A percentile compares a stretch with the other conserved stretches of the same genome.
These are phyloP conservation scores for Oegoconia quadripuncta DNA, from an alignment of 2,888 invertebrate species.

Conservation along the genomic window DNA sequence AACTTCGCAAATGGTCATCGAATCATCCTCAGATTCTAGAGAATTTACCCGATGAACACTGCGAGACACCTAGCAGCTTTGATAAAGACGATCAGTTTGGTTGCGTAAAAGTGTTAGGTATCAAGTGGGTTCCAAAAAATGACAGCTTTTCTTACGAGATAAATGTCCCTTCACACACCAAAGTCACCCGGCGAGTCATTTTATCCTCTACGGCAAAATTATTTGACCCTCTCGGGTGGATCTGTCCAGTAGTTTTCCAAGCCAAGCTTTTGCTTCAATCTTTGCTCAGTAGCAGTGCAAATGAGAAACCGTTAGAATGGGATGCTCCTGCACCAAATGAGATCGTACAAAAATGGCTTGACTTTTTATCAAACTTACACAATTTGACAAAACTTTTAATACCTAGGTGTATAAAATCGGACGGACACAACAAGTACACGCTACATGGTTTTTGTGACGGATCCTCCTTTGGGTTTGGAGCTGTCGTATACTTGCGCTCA, in stretches of 20 bases:
- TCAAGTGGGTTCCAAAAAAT: constrained; percentile 1
- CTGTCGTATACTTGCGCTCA: background rate
- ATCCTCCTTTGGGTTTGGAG: background rate
- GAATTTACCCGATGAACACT: background rate
- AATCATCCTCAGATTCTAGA: background rate
- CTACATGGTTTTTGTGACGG: constrained; percentile 6
- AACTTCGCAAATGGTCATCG: constrained; percentile 2
- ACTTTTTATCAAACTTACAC: background rate
- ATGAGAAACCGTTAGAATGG: too few species aligned
- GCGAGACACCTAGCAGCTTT: background rate
- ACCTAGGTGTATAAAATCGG: background rate
- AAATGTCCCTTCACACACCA: background rate
- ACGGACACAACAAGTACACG: background rate
- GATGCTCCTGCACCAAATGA: background rate
- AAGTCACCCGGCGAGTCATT: background rate
- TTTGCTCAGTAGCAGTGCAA: background rate
- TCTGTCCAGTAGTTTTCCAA: background rate
- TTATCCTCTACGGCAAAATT: background rate
- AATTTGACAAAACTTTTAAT: background rate
- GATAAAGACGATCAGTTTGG: background rate
- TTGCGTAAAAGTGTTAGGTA: constrained; percentile 3
- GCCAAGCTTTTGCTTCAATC: background rate
- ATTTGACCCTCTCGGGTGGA: constrained; percentile 1
- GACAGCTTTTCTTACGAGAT: background rate
- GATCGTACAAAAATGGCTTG: background rate